Evolutionary conservation across 2,888 invertebrate species (phyloP).

Genomic region (Andrena hattorfiana): DNA sequence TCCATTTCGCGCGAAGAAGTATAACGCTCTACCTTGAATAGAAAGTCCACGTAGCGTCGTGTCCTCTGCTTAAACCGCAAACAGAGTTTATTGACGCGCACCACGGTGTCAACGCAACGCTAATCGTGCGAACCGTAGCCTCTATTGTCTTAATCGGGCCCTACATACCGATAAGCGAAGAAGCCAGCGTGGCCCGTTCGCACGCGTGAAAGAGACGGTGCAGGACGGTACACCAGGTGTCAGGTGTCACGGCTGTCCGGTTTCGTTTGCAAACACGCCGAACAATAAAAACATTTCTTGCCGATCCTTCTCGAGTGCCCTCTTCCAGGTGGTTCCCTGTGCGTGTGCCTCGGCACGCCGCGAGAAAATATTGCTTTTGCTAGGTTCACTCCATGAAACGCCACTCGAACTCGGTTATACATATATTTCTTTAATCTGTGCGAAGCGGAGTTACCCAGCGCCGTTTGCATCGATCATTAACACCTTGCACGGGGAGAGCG

Average conservation of each 20-base stretch:
- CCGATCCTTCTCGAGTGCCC: slow-evolving; percentile 48
- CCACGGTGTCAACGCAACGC: slow-evolving; percentile 16
- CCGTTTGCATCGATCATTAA: not conserved
- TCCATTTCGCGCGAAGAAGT: not conserved
- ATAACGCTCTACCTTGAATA: not conserved
- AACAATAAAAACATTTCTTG: slow-evolving; percentile 69
- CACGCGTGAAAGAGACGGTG: slow-evolving; percentile 59
- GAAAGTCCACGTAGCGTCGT: not conserved
- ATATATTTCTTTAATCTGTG: not conserved
- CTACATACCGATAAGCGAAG: slow-evolving; percentile 41
- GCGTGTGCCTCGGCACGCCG: not conserved
- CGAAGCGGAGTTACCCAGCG: not conserved
- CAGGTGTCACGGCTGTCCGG: slow-evolving; percentile 83
- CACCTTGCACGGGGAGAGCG: not conserved
- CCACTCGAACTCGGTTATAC: slow-evolving; percentile 5
- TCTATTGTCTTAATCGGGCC: slow-evolving; percentile 75
- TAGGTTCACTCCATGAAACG: slow-evolving; percentile 23
- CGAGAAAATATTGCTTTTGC: slow-evolving; percentile 52
- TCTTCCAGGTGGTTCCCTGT: slow-evolving; percentile 41
- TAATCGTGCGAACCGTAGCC: slow-evolving; percentile 72
- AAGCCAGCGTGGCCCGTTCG: slow-evolving; percentile 50
- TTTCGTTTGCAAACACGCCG: slow-evolving; percentile 78
- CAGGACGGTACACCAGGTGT: slow-evolving; percentile 76
- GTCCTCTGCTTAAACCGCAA: not conserved
- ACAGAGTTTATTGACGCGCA: slow-evolving; percentile 47